Percentiles rank a stretch among this genome's conserved stretches.
phyloP scores from a whole-genome alignment of 2,113 vertebrate genomes.

The Eretmochelys imbricata region DNA sequence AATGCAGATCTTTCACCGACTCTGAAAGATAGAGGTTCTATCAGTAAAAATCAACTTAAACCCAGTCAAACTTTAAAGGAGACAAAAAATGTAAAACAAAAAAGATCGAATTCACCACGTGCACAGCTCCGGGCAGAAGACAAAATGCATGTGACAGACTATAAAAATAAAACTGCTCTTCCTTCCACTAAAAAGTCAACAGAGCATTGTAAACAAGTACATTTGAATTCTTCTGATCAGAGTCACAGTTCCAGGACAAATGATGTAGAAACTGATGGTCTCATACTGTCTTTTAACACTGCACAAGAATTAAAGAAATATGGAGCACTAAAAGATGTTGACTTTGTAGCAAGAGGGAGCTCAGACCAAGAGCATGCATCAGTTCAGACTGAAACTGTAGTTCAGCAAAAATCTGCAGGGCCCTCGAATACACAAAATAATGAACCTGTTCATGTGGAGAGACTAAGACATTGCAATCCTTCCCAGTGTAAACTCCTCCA shows the following conservation, averaged over 20 bases:
- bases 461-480: slow-evolving; percentile 63
- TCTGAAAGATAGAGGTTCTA: slow-evolving; percentile 41
- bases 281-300: background rate
- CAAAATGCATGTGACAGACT: slow-evolving; percentile 37
- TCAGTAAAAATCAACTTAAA: slow-evolving; percentile 48
- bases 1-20: slow-evolving; percentile 23
- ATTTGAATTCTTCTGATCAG: background rate
- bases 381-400: slow-evolving; percentile 79
- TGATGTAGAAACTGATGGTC: slow-evolving; percentile 69
- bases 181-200: slow-evolving; percentile 47
- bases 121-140: slow-evolving; percentile 6
- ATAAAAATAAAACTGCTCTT: slow-evolving; percentile 41
- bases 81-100: slow-evolving; percentile 28
- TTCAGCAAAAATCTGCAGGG: slow-evolving; percentile 79
- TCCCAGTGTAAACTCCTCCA: slow-evolving; percentile 40
- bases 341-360: slow-evolving; percentile 87
- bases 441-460: slow-evolving; percentile 48
- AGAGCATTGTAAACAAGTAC: slow-evolving; percentile 8
- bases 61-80: slow-evolving; percentile 50
- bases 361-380: slow-evolving; percentile 72
- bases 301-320: slow-evolving; percentile 43
- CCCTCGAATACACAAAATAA: slow-evolving; percentile 41
- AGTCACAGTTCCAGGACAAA: slow-evolving; percentile 1
- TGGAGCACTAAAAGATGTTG: slow-evolving; percentile 68
- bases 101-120: background rate